Base-by-base conservation (phyloP, 2,888 invertebrate genomes). In the Eulithis testata region DNA sequence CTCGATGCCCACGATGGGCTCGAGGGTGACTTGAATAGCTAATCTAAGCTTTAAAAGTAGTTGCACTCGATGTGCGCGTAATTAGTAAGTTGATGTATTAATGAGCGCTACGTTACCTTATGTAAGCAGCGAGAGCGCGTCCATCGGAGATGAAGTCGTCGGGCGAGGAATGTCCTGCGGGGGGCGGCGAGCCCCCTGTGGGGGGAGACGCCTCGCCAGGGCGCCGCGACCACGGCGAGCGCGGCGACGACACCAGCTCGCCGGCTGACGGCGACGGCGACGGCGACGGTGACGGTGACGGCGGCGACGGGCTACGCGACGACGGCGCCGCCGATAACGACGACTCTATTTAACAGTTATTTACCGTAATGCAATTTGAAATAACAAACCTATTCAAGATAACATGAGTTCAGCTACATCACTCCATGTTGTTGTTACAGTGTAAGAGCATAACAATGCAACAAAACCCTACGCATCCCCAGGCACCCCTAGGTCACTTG, bases 81-180 rank as follows among this genome's bases (percentile, higher is more conserved):
- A 2, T 1, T 21, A 21, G 21, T 21, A 21, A 21, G 21, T 21
- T 21, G 21, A 21, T 21, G 21, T 21, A 21, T 21, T 21, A 21
- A 40, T 11, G 40, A 11, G 3, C 8, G 14, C 2, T 14, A 5
- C 40, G 53, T 52, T 12, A 66, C 74, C 70, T 69, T 8, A 74
- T 59, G 55, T 70, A 74, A 4, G 65, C 60, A 55, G 73, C 68
- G 11, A 84, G 81, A 1, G 77, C 72, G 36, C 57, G 64, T 1
- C 70, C 71, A 62, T 84, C 84, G 9, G 83, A 73, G 53, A 88
- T 88, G 74, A 88, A 87, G 60, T 79, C 77, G 69, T 85, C 86
- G 11, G 73, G 70, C 27, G 68, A 67, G 62, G 61, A 64, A 44
- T 66, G 75, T 21, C 60, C 37, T 58, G 64, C 43, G 64, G 36